phyloP scores from a whole-genome alignment of 2,888 invertebrate genomes.

The Phyllotreta striolata region DNA sequence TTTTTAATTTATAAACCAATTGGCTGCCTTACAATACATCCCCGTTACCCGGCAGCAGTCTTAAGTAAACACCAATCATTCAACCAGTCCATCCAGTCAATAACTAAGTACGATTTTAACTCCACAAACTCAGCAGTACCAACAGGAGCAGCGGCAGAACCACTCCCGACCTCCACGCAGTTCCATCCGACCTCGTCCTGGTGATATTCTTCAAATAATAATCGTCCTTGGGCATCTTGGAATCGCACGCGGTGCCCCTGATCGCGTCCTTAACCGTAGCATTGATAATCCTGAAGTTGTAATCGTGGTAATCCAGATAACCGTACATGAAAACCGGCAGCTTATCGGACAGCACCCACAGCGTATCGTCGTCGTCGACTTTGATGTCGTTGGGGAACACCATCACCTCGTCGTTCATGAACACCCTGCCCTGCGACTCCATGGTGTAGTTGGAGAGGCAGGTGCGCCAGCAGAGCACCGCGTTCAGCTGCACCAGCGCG shows the following conservation, averaged over 20 bases:
- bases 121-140: not conserved
- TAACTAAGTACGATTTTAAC: not conserved
- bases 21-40: too few relatives aligned
- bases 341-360: conserved; percentile 79
- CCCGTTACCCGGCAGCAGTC: too few relatives aligned
- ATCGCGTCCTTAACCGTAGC: conserved; percentile 75
- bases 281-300: conserved; percentile 76
- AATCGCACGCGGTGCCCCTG: conserved; percentile 75
- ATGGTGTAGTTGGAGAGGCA: conserved; percentile 72
- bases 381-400: conserved; percentile 80
- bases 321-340: conserved; percentile 76
- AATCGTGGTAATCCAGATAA: conserved; percentile 67
- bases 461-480: conserved; percentile 81
- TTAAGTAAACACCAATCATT: too few relatives aligned
- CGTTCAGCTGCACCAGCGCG: conserved; percentile 76
- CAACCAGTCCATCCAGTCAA: too few relatives aligned
- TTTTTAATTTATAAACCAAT: too few relatives aligned
- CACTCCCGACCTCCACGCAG: not conserved
- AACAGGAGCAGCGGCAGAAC: too few relatives aligned
- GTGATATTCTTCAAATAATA: conserved; percentile 45
- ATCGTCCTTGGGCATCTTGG: conserved; percentile 58
- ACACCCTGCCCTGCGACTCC: conserved; percentile 76
- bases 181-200: not conserved
- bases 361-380: conserved; percentile 73
- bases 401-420: conserved; percentile 75